Conservation (phyloP, 2,797 vertebrate species). For the Alectoris magna region DNA sequence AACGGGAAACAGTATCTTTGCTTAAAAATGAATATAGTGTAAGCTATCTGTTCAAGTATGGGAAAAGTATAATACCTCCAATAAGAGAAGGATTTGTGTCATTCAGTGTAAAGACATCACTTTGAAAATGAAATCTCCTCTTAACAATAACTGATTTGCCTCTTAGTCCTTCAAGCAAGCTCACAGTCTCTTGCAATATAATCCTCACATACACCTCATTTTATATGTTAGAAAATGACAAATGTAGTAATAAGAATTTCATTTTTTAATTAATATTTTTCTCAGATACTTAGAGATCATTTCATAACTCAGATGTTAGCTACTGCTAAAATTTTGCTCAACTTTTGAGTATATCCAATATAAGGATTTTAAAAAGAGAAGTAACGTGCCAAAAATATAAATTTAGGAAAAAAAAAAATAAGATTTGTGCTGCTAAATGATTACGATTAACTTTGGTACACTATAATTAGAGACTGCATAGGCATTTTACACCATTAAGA, state of each 20-base stretch:
- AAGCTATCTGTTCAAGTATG: neutral
- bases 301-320: neutral
- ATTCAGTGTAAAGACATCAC: neutral
- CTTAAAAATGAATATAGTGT: neutral
- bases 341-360: neutral
- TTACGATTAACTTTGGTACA: rapidly evolving
- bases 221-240: neutral
- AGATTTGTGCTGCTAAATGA: rapidly evolving
- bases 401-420: neutral
- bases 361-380: neutral
- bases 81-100: neutral
- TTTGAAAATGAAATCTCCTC: neutral
- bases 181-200: neutral
- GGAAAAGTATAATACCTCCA: neutral
- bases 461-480: neutral
- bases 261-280: neutral
- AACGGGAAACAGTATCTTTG: neutral
- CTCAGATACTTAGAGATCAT: neutral
- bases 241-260: neutral
- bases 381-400: neutral
- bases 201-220: neutral
- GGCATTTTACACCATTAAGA: neutral
- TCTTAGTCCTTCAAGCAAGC: neutral
- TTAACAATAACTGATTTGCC: neutral
- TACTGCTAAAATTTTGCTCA: neutral